Evolutionary conservation across 1,140 invertebrate genomes (phyloP).

Genomic region (Dreissena polymorpha): DNA sequence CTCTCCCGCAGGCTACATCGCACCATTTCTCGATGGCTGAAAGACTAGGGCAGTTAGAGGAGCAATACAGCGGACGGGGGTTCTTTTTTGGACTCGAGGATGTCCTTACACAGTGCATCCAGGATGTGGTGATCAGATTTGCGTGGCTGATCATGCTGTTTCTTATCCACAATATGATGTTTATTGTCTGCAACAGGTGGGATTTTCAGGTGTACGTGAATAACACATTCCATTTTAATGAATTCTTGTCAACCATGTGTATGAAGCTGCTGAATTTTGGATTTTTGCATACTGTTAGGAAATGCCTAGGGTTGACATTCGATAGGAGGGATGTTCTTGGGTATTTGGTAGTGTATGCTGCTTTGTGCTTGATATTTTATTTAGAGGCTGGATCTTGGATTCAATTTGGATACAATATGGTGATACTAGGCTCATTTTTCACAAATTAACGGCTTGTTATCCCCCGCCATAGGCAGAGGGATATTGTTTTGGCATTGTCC

Average conservation of each 20-base stretch:
- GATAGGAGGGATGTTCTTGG: conserved; percentile 9
- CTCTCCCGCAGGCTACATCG: conserved; percentile 9
- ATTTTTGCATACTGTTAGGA: conserved; percentile 1
- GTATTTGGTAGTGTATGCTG: conserved; percentile 1
- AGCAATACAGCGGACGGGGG: neutral
- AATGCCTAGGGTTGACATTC: conserved; percentile 4
- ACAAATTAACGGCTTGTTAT: neutral
- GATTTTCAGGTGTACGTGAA: neutral
- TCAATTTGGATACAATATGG: conserved; percentile 18
- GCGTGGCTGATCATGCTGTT: conserved; percentile 22
- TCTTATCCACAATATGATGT: conserved; percentile 13
- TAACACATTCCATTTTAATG: conserved; percentile 10
- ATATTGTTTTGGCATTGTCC: too few species aligned
- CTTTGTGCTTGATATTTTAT: conserved; percentile 21
- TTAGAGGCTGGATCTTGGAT: conserved; percentile 26
- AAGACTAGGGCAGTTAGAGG: neutral
- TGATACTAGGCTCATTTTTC: conserved; percentile 29
- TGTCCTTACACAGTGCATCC: neutral
- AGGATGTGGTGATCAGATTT: conserved; percentile 16
- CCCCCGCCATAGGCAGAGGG: too few species aligned
- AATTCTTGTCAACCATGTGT: neutral
- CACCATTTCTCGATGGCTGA: neutral
- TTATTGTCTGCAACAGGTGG: neutral
- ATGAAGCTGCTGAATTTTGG: conserved; percentile 7
- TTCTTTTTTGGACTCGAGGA: neutral